Evolutionary conservation across 2,888 invertebrate species (phyloP), one percentile per base, ranked within the genome.

Genomic region (Iselma pallidipennis): DNA sequence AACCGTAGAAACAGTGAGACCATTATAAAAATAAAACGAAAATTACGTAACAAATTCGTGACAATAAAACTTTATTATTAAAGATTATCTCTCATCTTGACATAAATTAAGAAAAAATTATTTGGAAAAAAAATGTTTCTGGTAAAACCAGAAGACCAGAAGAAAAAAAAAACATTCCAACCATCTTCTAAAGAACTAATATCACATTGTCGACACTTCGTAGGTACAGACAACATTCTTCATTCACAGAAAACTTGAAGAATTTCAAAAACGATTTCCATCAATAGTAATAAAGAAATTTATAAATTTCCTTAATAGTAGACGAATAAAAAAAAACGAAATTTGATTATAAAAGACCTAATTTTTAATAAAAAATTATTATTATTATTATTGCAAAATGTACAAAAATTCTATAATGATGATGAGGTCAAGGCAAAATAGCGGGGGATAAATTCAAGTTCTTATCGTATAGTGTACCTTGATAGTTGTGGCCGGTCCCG

Each of bases 371-470:
- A 4, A 45, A 23, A n/a, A n/a, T n/a, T n/a, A n/a, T n/a, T n/a
- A n/a, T n/a, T n/a, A n/a, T n/a, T 45, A 23, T 4, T 45, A 45
- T 45, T 21, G 45, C 45, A 45, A 45, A 45, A 21, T 45, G 23
- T n/a, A 45, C 28, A 28, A 1, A 28, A 28, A 28, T 28, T 28
- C 9, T 28, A 29, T 42, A 21, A 19, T 19, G 10, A 4, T 45
- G 45, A 45, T 45, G 45, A 45, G 45, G 45, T 45, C 45, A 45
- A 45, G 45, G 45, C 12, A 45, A 23, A 45, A 45, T 45, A 23
- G 45, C 23, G n/a, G 45, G 45, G 45, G 45, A 45, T 45, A 45
- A 45, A 45, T 45, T 45, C 45, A 45, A 45, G 45, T 45, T 45
- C 45, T 45, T 45, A 45, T 45, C 45, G 45, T 45, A 21, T 23